Percentiles rank a stretch among this genome's conserved stretches.
Evolutionary conservation across 1,140 invertebrate species (phyloP).

Genomic region (Drosophila takahashii): DNA sequence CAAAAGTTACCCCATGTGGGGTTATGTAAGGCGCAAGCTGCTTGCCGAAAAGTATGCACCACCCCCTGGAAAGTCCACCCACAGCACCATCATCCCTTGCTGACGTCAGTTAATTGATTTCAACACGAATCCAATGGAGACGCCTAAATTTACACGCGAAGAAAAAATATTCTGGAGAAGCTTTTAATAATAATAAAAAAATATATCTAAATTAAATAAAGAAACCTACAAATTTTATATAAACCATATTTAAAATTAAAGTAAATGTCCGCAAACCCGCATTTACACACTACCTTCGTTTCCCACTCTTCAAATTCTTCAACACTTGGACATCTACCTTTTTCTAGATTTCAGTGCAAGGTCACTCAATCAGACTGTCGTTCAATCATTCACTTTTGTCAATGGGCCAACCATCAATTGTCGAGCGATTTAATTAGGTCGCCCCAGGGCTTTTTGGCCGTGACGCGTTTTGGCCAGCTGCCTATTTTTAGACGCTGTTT

Average conservation of each 20-base stretch:
- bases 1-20: constrained; percentile 12
- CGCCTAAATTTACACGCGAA: constrained; percentile 16
- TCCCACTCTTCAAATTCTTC: no score
- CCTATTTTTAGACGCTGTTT: constrained; percentile 38
- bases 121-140: constrained; percentile 15
- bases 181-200: no score
- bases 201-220: no score
- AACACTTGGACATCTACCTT: background rate
- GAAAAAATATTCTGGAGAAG: background rate
- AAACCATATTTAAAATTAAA: no score
- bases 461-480: constrained; percentile 43
- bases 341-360: constrained; percentile 11
- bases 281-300: no score
- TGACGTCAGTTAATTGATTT: constrained; percentile 56
- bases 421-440: constrained; percentile 47
- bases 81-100: constrained; percentile 4
- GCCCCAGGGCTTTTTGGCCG: constrained; percentile 15
- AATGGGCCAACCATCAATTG: constrained; percentile 41
- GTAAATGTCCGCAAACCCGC: no score
- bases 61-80: constrained; percentile 1
- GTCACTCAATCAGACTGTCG: constrained; percentile 12
- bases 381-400: constrained; percentile 35
- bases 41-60: constrained; percentile 35
- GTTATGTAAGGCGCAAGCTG: constrained; percentile 21
- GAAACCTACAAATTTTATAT: no score